Base-by-base conservation (phyloP, 2,797 vertebrate genomes). In the Myotis daubentonii region DNA sequence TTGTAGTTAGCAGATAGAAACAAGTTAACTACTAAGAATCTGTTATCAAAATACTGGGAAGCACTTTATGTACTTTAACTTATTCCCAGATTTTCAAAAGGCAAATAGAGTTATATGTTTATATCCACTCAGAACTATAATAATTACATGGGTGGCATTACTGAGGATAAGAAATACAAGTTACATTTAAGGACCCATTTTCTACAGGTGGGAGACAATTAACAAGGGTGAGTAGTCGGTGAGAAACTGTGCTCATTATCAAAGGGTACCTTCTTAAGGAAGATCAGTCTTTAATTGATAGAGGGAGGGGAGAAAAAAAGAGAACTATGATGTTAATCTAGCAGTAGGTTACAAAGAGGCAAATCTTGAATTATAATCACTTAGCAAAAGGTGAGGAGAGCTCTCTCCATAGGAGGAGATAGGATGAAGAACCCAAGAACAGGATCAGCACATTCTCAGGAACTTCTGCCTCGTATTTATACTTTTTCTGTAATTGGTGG, bases 71-170 rank as follows among this genome's bases (percentile, higher is more conserved):
- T 87, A 47, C 36, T 85, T 79, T 66, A 87, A 66, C 30, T 71
- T 71, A 89, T 83, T 82, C 55, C n/a, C n/a, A 80, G 47, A 92
- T 68, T 87, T 92, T 68, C 25, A 84, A 95, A 95, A 87, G 65
- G 25, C 66, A 93, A 74, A 95, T 28, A 57, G 12, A 53, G 17
- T 49, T 89, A 7, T 11, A 57, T 80, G 41, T 78, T 89, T 66
- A 62, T 62, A 94, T 51, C 33, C 16, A 85, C 47, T 76, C 60
- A 88, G 28, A 88, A 81, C 23, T 76, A 53, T 49, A 81, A 36
- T 76, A 60, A 88, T 84, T 62, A 88, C 41, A 47, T 89, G n/a
- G 12, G 6, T 38, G 57, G 85, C 22, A 86, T 51, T 44, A 75
- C 57, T 55, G 7, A 86, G n/a, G 33, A 68, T 66, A 79, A 92